Percentiles rank a stretch among this genome's conserved stretches.
Conservation (phyloP, 1,140 invertebrate species). For the Meloidogyne floridensis region DNA sequence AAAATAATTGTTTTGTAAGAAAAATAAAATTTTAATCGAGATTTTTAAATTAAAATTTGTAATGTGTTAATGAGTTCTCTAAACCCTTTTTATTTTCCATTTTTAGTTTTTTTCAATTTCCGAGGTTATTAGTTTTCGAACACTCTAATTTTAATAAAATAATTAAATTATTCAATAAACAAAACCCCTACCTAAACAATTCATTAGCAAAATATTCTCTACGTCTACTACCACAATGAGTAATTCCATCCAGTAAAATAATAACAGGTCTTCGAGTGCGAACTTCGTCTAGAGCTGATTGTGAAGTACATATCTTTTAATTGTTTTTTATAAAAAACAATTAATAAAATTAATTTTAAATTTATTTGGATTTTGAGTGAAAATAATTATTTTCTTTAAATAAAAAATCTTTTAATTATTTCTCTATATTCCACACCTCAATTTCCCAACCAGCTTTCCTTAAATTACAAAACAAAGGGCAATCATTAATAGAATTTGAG, state of each 20-base stretch:
- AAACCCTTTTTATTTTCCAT: too few relatives aligned
- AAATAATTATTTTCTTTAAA: background rate
- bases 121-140: too few relatives aligned
- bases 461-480: slow-evolving; percentile 18
- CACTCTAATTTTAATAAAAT: too few relatives aligned
- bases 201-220: background rate
- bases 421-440: background rate
- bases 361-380: too few relatives aligned
- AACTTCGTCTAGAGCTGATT: slow-evolving; percentile 7
- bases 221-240: background rate
- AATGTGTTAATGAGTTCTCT: too few relatives aligned
- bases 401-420: background rate
- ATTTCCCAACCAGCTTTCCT: slow-evolving; percentile 26
- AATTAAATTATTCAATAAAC: background rate
- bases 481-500: background rate
- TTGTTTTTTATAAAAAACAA: background rate
- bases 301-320: slow-evolving; percentile 19
- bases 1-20: too few relatives aligned
- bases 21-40: too few relatives aligned
- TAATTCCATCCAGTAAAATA: slow-evolving; percentile 19
- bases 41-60: too few relatives aligned
- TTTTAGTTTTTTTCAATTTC: too few relatives aligned
- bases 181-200: background rate
- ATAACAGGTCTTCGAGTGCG: slow-evolving; percentile 13
- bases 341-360: background rate